Evolutionary conservation across 53 echinoderm and acorn worm species (phyloP).

Genomic region (Stichopus horrens): DNA sequence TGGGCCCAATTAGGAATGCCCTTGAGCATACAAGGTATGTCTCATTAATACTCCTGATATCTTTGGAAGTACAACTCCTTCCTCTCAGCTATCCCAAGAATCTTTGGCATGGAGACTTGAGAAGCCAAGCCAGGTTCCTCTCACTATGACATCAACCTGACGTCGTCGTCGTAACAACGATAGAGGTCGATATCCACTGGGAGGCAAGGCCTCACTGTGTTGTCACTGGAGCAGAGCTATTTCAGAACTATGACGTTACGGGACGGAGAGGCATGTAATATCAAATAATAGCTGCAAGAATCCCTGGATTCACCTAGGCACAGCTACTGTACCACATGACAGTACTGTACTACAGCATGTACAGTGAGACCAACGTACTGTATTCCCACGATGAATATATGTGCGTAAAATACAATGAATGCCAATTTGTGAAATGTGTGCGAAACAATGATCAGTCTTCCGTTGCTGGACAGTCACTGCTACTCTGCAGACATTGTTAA

Average conservation of each 20-base stretch:
- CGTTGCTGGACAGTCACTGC: too few species aligned
- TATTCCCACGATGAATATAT: too few species aligned
- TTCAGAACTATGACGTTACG: conserved; percentile 31
- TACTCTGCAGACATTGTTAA: too few species aligned
- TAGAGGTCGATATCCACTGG: conserved; percentile 40
- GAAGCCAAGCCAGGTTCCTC: conserved; percentile 45
- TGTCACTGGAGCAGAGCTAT: background rate
- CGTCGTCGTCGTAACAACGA: background rate
- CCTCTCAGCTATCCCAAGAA: conserved; percentile 48
- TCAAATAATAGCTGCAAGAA: conserved; percentile 42
- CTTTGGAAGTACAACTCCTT: conserved; percentile 36
- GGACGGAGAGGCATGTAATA: conserved; percentile 34
- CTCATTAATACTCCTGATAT: conserved; percentile 50
- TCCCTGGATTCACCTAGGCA: conserved; percentile 38
- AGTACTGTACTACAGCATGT: background rate
- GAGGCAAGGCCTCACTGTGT: conserved; percentile 5
- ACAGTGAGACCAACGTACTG: too few species aligned
- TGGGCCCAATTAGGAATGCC: conserved; percentile 48
- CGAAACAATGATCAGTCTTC: too few species aligned
- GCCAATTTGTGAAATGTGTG: too few species aligned
- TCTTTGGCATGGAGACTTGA: conserved; percentile 45
- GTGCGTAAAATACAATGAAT: too few species aligned
- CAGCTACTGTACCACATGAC: background rate
- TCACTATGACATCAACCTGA: conserved; percentile 48
- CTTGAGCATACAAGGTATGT: conserved; percentile 48